Evolutionary conservation across 2,113 vertebrate species (phyloP).

Genomic region (Chlamydotis undulata): DNA sequence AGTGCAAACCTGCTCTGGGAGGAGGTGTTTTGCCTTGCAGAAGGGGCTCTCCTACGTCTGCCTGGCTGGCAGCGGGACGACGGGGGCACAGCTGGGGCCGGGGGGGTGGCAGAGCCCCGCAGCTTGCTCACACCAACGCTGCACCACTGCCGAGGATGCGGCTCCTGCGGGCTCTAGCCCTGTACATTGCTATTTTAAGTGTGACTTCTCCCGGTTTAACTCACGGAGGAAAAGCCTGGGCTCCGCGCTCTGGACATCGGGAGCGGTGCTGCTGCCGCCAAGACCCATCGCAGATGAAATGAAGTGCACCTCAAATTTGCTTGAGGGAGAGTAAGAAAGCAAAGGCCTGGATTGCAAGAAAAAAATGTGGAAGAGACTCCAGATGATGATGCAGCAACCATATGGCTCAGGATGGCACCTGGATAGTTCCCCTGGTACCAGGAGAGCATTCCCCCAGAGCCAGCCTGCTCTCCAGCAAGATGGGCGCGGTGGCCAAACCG

Average conservation of each 20-base stretch:
- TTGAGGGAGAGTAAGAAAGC: not conserved
- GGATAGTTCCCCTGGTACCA: not conserved
- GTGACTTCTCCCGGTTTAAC: not conserved
- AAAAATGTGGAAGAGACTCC: not conserved
- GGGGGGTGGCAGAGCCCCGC: not conserved
- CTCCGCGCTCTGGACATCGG: not conserved
- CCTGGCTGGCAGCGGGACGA: not conserved
- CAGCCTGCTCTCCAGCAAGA: not conserved
- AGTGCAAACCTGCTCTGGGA: not conserved
- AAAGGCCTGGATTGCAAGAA: not conserved
- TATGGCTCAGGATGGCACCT: not conserved
- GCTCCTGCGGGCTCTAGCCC: not conserved
- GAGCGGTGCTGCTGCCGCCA: rapidly evolving
- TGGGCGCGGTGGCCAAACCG: rapidly evolving
- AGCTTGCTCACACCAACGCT: rapidly evolving
- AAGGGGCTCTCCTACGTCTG: not conserved
- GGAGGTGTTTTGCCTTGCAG: not conserved
- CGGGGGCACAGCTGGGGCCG: rapidly evolving
- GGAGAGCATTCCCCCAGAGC: not conserved
- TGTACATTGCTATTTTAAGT: not conserved
- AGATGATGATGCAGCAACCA: rapidly evolving
- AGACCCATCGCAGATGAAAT: not conserved
- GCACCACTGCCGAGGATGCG: not conserved
- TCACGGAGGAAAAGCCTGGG: not conserved
- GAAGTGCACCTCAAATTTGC: not conserved